phyloP scores from a whole-genome alignment of 2,888 invertebrate genomes.

The Cantharis nigra region DNA sequence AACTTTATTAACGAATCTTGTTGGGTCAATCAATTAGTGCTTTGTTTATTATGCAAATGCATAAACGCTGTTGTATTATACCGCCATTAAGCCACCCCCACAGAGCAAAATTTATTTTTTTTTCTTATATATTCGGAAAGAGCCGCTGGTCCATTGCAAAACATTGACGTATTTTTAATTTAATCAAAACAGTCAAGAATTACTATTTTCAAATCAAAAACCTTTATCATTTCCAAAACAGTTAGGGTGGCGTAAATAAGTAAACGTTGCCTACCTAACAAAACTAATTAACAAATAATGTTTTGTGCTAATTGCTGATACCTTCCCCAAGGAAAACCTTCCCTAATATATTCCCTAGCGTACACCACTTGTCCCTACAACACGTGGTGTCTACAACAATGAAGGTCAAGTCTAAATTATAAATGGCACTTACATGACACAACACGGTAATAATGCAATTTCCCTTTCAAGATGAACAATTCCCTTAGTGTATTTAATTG shows the following conservation, averaged over 20 bases:
- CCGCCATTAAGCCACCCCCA: background rate
- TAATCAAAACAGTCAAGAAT: background rate
- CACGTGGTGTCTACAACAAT: slow-evolving; percentile 47
- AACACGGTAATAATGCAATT: slow-evolving; percentile 26
- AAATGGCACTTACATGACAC: slow-evolving; percentile 37
- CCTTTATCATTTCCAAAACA: background rate
- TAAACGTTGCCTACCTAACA: background rate
- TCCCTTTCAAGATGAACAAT: slow-evolving; percentile 27
- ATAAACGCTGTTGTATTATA: background rate
- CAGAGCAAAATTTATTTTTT: background rate
- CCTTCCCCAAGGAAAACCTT: slow-evolving; percentile 3
- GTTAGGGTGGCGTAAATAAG: background rate
- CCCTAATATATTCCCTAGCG: slow-evolving; percentile 7
- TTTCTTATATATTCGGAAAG: background rate
- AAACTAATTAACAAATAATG: slow-evolving; percentile 11
- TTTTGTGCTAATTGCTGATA: slow-evolving; percentile 6
- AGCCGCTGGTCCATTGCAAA: background rate
- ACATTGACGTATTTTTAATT: background rate
- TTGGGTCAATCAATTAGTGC: background rate
- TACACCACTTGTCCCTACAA: slow-evolving; percentile 37
- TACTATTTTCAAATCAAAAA: background rate
- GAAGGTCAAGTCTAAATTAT: slow-evolving; percentile 48
- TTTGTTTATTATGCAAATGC: background rate
- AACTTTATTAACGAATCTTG: background rate
- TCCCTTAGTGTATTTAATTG: background rate